These are phyloP conservation scores for Rhagium mordax DNA, from an alignment of 2,888 invertebrate species.

Conservation along the genomic window DNA sequence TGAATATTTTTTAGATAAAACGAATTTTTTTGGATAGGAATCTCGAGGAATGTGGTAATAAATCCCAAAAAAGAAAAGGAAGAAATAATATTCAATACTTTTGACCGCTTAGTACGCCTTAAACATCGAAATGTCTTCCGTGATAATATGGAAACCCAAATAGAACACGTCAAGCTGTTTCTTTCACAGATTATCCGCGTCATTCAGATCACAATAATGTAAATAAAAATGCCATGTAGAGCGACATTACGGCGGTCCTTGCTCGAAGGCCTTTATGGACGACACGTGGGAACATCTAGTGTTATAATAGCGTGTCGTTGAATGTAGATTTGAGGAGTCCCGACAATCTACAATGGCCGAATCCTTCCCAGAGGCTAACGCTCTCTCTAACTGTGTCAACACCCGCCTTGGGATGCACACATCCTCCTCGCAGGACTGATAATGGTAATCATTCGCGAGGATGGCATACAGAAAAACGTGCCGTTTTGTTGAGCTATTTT, in stretches of 20 bases:
- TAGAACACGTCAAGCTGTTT: neutral
- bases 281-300: slow-evolving; percentile 12
- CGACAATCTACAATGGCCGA: slow-evolving; percentile 1
- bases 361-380: neutral
- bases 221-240: slow-evolving; percentile 6
- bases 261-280: neutral
- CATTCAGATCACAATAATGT: slow-evolving; percentile 7
- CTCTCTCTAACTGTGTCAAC: slow-evolving; percentile 1
- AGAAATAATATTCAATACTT: no score
- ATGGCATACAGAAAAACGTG: neutral
- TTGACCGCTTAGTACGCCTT: no score
- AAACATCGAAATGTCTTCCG: neutral
- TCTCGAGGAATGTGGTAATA: no score
- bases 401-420: neutral
- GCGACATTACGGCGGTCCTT: neutral
- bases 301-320: slow-evolving; percentile 4
- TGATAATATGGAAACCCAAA: neutral
- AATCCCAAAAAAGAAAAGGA: no score
- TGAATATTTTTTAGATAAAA: no score
- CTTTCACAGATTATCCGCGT: neutral
- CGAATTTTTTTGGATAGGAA: no score
- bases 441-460: neutral
- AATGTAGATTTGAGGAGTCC: slow-evolving; percentile 1
- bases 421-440: neutral
- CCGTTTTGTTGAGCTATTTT: neutral